Conservation (phyloP, 2,888 invertebrate genomes). For the Balanococcus diminutus region DNA sequence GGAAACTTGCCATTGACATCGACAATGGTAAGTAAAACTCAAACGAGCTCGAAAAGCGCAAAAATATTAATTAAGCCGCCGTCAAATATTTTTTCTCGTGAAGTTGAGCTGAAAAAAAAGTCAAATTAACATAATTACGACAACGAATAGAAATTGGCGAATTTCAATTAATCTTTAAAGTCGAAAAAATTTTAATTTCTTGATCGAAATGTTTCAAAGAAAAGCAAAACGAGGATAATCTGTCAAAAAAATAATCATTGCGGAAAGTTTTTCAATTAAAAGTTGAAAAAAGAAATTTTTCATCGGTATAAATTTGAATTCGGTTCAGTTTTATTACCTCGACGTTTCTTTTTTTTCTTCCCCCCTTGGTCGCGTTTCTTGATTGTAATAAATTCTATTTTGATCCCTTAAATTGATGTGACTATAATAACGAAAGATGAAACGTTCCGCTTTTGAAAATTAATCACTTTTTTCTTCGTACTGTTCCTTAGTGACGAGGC, state of each 20-base stretch:
- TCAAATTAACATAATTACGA: conserved; percentile 1
- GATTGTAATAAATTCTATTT: background rate
- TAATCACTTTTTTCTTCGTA: background rate
- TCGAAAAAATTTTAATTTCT: conserved; percentile 14
- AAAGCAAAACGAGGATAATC: background rate
- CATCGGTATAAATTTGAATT: conserved; percentile 19
- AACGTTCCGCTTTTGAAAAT: background rate
- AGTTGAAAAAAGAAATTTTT: background rate
- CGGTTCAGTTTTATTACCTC: background rate
- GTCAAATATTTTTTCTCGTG: background rate
- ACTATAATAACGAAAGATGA: background rate
- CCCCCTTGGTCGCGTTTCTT: background rate
- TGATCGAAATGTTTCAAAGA: background rate
- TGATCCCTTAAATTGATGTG: conserved; percentile 10
- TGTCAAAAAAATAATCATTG: conserved; percentile 23
- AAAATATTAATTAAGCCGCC: conserved; percentile 13
- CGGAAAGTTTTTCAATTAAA: conserved; percentile 38
- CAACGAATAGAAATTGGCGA: conserved; percentile 5
- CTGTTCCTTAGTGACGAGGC: background rate
- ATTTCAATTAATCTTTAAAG: conserved; percentile 33
- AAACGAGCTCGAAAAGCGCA: background rate
- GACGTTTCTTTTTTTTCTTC: background rate
- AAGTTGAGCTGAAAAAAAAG: background rate
- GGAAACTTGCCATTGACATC: background rate
- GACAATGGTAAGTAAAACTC: background rate